Base-by-base conservation (phyloP, 1,140 invertebrate genomes). In the Danaus plexippus region DNA sequence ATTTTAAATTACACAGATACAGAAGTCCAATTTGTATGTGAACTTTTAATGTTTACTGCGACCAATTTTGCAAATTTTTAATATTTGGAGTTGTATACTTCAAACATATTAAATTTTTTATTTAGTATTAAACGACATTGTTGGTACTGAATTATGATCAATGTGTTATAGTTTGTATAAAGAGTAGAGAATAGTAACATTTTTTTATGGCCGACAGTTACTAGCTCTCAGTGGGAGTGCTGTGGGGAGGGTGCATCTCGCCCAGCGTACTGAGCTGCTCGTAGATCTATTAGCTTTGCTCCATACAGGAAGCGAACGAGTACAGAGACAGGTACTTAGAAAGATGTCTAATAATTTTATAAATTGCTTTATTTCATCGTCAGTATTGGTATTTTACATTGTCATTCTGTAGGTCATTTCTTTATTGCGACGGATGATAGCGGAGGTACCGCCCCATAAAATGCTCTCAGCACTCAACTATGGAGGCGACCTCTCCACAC, bases 291-390 rank as follows among this genome's bases (percentile, higher is more conserved):
- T 98, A 2, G 94, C 93, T 59, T 85, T 98, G 7, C 85, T 99
- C 9, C 97, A 99, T 77, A 98, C 96, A 3, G 96, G 96, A 44
- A 97, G 96, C 61, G 96, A 97, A 47, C 89, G 97, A 55, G 96
- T 98, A 1, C 97, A 98, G 77, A 90, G 97, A 81, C 97, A 98
- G 89, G 95, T 98, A 12, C 94, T 11, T 32, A 32, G 22, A 32
- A 32, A 2, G 18, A 22, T 22, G 18, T 22, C 3, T 32, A 32
- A 32, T 7, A 32, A 32, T 32, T 32, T 32, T 32, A 15, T 15
- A 15, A 15, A 15, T 1, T 3, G 15, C 3, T 15, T 15, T 15
- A 15, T 15, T 15, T 15, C 15, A 15, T 3, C 3, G 15, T 45
- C 43, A 45, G 1, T 45, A 45, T 9, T 47, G 44, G 9, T 41